Conservation (phyloP, 1,140 invertebrate genomes). For the Drosophila bipectinata region DNA sequence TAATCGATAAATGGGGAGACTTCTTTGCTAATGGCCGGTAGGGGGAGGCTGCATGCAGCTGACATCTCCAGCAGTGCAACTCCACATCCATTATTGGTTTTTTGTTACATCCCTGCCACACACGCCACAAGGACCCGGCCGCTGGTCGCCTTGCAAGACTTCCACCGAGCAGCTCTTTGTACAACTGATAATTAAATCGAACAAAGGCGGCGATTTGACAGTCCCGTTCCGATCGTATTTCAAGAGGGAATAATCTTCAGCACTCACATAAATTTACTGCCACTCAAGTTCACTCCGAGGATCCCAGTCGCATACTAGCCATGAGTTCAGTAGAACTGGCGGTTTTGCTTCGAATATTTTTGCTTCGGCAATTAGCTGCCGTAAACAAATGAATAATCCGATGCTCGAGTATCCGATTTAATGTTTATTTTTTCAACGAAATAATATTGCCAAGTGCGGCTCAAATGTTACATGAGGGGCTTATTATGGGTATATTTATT, state of each 20-base stretch:
- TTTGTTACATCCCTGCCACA: conserved; percentile 45
- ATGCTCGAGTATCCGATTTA: conserved; percentile 4
- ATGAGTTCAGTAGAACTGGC: not conserved
- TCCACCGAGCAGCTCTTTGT: conserved; percentile 29
- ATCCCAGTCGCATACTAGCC: not conserved
- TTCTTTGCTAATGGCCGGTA: conserved; percentile 5
- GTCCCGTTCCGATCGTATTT: conserved; percentile 38
- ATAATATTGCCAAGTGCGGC: not conserved
- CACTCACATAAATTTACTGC: not conserved
- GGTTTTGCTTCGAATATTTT: not conserved
- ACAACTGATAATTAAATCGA: conserved; percentile 53
- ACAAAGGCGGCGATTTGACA: conserved; percentile 49
- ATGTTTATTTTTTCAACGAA: conserved; percentile 19
- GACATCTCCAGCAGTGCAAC: conserved; percentile 43
- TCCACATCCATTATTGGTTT: conserved; percentile 53
- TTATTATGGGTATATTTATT: not conserved
- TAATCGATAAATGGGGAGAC: conserved; percentile 61
- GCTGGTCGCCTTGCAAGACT: conserved; percentile 5
- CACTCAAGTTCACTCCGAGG: not conserved
- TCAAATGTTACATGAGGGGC: not conserved
- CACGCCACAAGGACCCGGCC: conserved; percentile 14
- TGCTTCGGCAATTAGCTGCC: conserved; percentile 20
- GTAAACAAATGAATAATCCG: conserved; percentile 40
- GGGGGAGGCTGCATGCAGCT: conserved; percentile 21
- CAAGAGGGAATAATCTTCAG: conserved; percentile 13